These are phyloP conservation scores for Incurvaria masculella DNA, from an alignment of 2,888 invertebrate species.

Conservation along the genomic window DNA sequence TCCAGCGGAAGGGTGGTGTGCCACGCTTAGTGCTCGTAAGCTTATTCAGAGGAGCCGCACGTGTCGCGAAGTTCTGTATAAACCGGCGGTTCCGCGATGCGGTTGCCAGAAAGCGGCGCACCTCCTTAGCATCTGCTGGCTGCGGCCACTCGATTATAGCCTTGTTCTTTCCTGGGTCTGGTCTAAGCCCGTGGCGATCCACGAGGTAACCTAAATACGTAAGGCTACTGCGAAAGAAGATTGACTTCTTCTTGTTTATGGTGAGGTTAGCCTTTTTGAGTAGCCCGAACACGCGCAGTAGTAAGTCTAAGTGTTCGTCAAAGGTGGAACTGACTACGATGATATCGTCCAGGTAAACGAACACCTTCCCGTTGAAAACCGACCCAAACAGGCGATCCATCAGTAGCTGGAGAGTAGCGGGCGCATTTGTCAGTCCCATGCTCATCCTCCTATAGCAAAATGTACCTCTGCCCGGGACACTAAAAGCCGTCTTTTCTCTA, in stretches of 20 bases:
- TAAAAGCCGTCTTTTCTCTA: slow-evolving; percentile 11
- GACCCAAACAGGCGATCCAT: slow-evolving; percentile 14
- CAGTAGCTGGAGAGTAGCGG: slow-evolving; percentile 19
- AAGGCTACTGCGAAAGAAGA: slow-evolving; percentile 5
- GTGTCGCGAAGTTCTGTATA: background rate
- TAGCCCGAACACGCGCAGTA: background rate
- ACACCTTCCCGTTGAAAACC: slow-evolving; percentile 15
- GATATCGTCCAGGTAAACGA: slow-evolving; percentile 18
- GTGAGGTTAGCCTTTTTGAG: slow-evolving; percentile 14
- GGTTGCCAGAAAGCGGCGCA: background rate
- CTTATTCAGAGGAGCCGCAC: background rate
- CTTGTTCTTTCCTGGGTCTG: slow-evolving; percentile 17
- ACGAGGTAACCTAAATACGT: slow-evolving; percentile 12
- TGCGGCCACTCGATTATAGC: slow-evolving; percentile 16
- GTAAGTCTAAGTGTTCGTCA: slow-evolving; percentile 11
- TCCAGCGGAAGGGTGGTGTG: background rate
- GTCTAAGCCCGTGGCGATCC: slow-evolving; percentile 15
- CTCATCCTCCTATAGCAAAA: slow-evolving; percentile 13
- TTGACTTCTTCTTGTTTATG: slow-evolving; percentile 13
- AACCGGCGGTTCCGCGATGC: background rate
- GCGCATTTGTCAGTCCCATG: slow-evolving; percentile 16
- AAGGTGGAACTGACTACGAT: slow-evolving; percentile 13
- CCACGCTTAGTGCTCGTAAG: background rate
- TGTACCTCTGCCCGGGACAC: slow-evolving; percentile 15
- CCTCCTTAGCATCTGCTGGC: slow-evolving; percentile 9